Evolutionary conservation across 2,888 invertebrate species (phyloP).

Genomic region (Phengaris alcon): DNA sequence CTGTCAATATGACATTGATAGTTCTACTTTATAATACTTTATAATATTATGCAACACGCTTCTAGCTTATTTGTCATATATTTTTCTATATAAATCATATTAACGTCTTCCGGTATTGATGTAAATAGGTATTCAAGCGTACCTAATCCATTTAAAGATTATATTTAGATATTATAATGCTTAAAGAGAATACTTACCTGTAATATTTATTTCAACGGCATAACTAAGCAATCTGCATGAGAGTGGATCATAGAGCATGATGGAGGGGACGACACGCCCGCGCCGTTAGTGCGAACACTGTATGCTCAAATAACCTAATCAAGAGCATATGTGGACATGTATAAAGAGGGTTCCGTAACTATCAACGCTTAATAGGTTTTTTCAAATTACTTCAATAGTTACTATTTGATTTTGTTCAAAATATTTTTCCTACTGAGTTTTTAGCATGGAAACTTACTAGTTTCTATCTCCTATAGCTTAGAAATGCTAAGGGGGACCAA

Average conservation of each 20-base stretch:
- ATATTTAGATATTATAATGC: conserved; percentile 3
- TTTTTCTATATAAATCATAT: background rate
- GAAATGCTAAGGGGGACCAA: too few species aligned
- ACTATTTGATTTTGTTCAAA: too few species aligned
- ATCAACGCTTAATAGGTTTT: too few species aligned
- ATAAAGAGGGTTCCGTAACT: too few species aligned
- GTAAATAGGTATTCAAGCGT: background rate
- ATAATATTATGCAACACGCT: background rate
- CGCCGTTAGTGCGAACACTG: background rate
- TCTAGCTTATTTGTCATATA: background rate
- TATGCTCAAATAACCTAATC: too few species aligned
- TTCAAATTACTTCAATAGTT: too few species aligned
- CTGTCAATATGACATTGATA: too few species aligned
- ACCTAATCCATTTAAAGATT: background rate
- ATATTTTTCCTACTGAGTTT: too few species aligned
- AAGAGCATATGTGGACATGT: too few species aligned
- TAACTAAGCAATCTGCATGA: background rate
- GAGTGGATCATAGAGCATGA: background rate
- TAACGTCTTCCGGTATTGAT: background rate
- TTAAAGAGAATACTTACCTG: background rate
- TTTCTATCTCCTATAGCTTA: too few species aligned
- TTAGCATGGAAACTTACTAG: too few species aligned
- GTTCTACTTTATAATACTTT: too few species aligned
- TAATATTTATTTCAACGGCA: background rate
- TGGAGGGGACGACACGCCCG: background rate